Conservation (phyloP, 2,113 vertebrate species). For the Vicugna pacos region DNA sequence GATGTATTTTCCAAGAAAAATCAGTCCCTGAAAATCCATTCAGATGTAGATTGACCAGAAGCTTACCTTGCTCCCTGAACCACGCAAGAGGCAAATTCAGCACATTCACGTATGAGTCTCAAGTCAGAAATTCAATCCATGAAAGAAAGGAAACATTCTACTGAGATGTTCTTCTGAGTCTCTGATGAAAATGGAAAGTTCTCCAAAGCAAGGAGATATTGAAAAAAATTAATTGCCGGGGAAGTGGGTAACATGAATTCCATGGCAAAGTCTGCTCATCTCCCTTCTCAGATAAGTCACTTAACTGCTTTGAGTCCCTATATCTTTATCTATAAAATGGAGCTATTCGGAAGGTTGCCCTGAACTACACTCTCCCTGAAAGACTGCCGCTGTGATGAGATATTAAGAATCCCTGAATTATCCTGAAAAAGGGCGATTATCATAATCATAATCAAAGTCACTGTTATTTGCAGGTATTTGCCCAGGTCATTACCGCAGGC, state of each 20-base stretch:
- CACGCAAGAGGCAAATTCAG: not conserved
- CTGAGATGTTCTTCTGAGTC: not conserved
- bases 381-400: not conserved
- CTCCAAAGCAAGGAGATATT: not conserved
- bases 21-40: not conserved
- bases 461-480: not conserved
- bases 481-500: not conserved
- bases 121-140: not conserved
- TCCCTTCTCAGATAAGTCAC: not conserved
- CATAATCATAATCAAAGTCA: not conserved
- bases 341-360: not conserved
- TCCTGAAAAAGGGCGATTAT: not conserved
- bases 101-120: not conserved
- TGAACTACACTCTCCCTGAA: too few species aligned
- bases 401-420: not conserved
- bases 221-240: not conserved
- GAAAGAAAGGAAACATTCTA: not conserved
- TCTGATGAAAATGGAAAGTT: not conserved
- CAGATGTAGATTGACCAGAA: not conserved
- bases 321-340: not conserved
- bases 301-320: not conserved
- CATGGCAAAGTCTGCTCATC: not conserved
- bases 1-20: not conserved
- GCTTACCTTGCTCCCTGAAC: not conserved
- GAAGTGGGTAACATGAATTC: not conserved